phyloP scores from a whole-genome alignment of 1,140 invertebrate genomes.

The Saccostrea glomerata region DNA sequence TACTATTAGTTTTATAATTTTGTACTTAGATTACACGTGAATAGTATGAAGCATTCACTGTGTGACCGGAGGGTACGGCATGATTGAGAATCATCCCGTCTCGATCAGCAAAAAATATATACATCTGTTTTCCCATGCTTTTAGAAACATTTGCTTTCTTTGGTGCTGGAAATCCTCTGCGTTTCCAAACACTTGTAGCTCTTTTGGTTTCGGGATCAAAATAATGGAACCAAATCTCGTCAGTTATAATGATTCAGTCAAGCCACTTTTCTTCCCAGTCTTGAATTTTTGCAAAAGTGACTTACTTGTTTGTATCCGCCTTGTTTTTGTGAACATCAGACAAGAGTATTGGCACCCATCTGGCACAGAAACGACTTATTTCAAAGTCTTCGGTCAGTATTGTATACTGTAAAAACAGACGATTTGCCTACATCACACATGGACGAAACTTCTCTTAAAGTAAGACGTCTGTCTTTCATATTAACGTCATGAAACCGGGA shows the following conservation, averaged over 20 bases:
- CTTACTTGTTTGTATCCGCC: not conserved
- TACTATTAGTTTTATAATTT: too few relatives aligned
- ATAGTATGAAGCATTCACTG: not conserved
- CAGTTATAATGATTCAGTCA: not conserved
- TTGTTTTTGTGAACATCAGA: not conserved
- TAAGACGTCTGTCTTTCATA: slow-evolving; percentile 19
- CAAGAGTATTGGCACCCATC: too few relatives aligned
- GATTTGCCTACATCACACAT: not conserved
- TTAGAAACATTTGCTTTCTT: not conserved
- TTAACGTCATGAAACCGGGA: not conserved
- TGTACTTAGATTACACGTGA: not conserved
- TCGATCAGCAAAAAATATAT: not conserved
- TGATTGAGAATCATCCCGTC: not conserved
- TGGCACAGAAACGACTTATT: too few relatives aligned
- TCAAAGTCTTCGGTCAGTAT: too few relatives aligned
- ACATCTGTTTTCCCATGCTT: not conserved
- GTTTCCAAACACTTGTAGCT: not conserved
- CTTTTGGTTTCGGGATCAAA: not conserved
- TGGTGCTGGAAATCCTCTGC: not conserved
- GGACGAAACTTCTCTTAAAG: not conserved
- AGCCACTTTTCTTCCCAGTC: not conserved
- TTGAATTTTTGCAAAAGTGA: not conserved
- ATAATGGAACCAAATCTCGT: not conserved
- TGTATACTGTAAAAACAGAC: not conserved
- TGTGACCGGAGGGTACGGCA: not conserved